These are phyloP conservation scores for Gerris lacustris DNA, from an alignment of 2,888 invertebrate species.

Conservation along the genomic window DNA sequence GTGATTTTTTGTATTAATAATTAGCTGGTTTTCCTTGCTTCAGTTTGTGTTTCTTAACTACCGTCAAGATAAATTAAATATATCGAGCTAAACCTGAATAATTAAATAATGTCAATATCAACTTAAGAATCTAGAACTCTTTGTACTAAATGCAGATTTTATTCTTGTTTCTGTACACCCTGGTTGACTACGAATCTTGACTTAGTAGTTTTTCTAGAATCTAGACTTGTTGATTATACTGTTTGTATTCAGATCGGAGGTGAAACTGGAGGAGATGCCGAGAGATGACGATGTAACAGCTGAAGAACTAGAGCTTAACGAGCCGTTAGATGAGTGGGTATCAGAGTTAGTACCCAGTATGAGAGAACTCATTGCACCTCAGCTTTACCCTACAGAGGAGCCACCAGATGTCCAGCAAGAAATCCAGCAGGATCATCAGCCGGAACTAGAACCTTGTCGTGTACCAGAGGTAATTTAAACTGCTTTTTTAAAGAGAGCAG, in stretches of 20 bases:
- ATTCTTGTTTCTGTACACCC: too few species aligned
- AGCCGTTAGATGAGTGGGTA: conserved; percentile 2
- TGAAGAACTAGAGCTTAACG: conserved; percentile 1
- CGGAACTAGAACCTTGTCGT: neutral
- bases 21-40: too few species aligned
- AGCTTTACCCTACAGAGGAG: neutral
- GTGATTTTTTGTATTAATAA: too few species aligned
- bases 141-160: too few species aligned
- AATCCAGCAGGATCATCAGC: neutral
- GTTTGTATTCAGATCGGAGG: neutral
- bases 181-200: too few species aligned
- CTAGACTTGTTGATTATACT: too few species aligned
- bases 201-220: too few species aligned
- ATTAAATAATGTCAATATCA: too few species aligned
- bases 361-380: neutral
- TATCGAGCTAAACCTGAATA: too few species aligned
- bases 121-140: too few species aligned
- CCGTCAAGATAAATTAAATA: too few species aligned
- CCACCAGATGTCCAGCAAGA: neutral
- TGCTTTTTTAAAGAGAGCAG: neutral
- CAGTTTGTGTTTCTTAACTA: too few species aligned
- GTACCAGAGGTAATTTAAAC: neutral
- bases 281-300: neutral
- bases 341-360: neutral
- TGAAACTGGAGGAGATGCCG: neutral